A percentile compares a stretch with the other conserved stretches of the same genome.
phyloP scores from a whole-genome alignment of 2,888 invertebrate genomes.

The Pyrochroa serraticornis region DNA sequence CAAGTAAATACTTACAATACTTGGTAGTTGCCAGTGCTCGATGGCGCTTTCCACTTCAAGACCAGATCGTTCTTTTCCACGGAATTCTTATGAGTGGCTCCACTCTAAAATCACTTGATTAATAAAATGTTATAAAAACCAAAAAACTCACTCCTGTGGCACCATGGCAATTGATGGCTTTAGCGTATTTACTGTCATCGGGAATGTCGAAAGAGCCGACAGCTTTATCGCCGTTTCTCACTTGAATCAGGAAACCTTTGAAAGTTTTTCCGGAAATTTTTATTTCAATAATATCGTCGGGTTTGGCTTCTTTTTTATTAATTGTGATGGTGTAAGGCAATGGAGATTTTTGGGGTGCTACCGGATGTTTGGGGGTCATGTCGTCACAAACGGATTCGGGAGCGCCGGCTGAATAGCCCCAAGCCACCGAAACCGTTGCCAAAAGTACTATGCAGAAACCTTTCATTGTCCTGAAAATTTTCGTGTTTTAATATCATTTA shows the following conservation, averaged over 20 bases:
- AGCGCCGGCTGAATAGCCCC: conserved; percentile 68
- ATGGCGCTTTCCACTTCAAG: conserved; percentile 71
- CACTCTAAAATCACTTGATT: conserved; percentile 61
- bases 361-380: conserved; percentile 72
- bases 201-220: conserved; percentile 69
- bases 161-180: conserved; percentile 62
- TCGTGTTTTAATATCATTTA: background rate
- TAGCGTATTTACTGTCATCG: conserved; percentile 60
- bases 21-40: conserved; percentile 64
- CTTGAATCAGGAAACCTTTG: conserved; percentile 72
- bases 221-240: conserved; percentile 64
- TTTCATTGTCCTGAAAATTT: conserved; percentile 27
- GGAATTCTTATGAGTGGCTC: conserved; percentile 73
- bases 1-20: conserved; percentile 63
- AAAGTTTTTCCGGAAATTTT: conserved; percentile 62
- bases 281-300: conserved; percentile 61
- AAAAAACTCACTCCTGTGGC: conserved; percentile 60
- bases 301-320: conserved; percentile 52
- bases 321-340: conserved; percentile 64
- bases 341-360: conserved; percentile 61
- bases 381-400: conserved; percentile 68
- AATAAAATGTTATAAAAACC: conserved; percentile 6
- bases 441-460: conserved; percentile 15
- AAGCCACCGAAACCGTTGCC: conserved; percentile 36
- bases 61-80: conserved; percentile 63